These are phyloP conservation scores for Melangyna quadrimaculata DNA, from an alignment of 2,888 invertebrate genomes.

Conservation along the genomic window DNA sequence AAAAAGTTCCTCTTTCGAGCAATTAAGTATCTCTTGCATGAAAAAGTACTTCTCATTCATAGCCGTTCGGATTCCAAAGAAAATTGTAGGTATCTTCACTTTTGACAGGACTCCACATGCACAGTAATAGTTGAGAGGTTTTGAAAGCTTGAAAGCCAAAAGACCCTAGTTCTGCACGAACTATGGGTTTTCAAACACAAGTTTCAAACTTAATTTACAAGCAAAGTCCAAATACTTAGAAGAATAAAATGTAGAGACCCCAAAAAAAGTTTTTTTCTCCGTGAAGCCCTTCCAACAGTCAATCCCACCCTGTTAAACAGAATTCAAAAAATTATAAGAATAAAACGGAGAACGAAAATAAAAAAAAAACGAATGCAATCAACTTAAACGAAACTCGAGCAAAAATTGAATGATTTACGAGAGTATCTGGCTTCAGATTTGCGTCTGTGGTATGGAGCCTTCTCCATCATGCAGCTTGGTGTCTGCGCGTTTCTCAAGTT, in stretches of 20 bases:
- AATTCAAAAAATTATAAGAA: neutral
- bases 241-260: neutral
- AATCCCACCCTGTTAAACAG: neutral
- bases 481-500: slow-evolving; percentile 10
- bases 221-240: neutral
- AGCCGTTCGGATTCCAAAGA: no score
- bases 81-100: no score
- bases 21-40: no score
- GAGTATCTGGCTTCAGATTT: slow-evolving; percentile 35
- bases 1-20: no score
- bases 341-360: neutral
- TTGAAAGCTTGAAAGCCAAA: no score
- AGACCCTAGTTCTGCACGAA: no score
- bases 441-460: neutral
- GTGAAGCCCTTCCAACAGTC: neutral
- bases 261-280: neutral
- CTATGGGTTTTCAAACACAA: no score
- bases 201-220: no score
- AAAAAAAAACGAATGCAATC: slow-evolving; percentile 44
- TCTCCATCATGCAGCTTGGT: neutral
- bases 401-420: slow-evolving; percentile 69
- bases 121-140: no score
- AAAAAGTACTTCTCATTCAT: no score
- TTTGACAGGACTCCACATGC: no score
- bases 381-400: slow-evolving; percentile 61